A percentile compares a stretch with the other conserved stretches of the same genome.
Conservation (phyloP, 2,113 vertebrate species). For the Hemiscyllium ocellatum region DNA sequence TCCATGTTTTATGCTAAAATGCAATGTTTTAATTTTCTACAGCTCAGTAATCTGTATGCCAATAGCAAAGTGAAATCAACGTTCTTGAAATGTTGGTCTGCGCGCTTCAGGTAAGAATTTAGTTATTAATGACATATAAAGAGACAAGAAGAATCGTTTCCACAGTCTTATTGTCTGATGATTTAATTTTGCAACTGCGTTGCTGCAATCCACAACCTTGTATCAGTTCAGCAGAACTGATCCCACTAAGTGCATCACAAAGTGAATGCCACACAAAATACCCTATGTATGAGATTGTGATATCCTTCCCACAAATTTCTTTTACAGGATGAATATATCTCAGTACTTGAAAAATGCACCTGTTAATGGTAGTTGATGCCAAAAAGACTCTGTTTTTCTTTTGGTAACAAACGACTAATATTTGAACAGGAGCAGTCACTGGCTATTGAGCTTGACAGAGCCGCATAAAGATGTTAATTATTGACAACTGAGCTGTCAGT, state of each 20-base stretch:
- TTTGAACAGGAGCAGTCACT: neutral
- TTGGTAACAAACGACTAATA: neutral
- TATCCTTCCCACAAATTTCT: neutral
- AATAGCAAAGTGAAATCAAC: neutral
- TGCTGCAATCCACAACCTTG: neutral
- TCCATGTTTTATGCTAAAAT: neutral
- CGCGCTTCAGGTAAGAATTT: neutral
- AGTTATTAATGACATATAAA: neutral
- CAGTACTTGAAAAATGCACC: neutral
- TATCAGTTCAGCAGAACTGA: neutral
- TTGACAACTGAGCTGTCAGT: too few species aligned
- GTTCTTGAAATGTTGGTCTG: neutral
- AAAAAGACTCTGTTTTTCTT: neutral
- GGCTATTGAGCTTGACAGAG: too few species aligned
- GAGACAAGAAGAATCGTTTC: neutral
- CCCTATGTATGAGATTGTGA: neutral
- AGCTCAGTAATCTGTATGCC: conserved; percentile 9
- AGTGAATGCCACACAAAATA: neutral
- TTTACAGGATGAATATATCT: neutral
- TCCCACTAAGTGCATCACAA: neutral
- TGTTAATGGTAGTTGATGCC: neutral
- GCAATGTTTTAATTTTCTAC: neutral
- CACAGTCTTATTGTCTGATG: neutral
- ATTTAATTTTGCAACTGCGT: neutral
- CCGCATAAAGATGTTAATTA: too few species aligned